Conservation (phyloP, 1,140 invertebrate genomes). For the Conus betulinus region DNA sequence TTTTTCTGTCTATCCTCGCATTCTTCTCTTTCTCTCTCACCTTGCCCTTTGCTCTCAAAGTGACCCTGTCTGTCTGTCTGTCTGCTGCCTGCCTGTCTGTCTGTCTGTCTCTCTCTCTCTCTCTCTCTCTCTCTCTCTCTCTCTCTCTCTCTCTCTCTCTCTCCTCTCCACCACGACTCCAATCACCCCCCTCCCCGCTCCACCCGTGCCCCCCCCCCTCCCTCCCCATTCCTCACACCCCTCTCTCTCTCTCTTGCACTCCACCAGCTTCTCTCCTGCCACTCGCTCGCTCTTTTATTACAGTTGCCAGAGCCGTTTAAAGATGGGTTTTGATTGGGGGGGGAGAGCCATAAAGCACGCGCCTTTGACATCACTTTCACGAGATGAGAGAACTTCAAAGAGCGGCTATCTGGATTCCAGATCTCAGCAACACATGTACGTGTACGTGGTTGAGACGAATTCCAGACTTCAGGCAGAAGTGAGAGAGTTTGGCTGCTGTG, state of each 20-base stretch:
- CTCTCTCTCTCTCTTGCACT: no score
- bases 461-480: neutral
- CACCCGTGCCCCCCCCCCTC: no score
- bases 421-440: neutral
- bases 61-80: neutral
- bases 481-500: no score
- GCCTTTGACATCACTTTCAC: neutral
- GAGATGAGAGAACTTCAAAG: neutral
- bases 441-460: neutral
- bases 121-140: no score
- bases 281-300: neutral
- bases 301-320: neutral
- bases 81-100: neutral
- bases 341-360: neutral
- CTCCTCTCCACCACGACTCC: neutral
- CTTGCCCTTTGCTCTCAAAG: no score
- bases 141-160: neutral
- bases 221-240: no score
- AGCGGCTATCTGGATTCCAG: neutral
- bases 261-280: no score
- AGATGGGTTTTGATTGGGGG: neutral
- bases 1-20: neutral
- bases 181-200: no score
- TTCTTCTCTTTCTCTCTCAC: neutral
- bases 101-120: neutral